Base-by-base conservation (phyloP, 2,797 vertebrate genomes). In the Enteromius thamalakanensis region DNA sequence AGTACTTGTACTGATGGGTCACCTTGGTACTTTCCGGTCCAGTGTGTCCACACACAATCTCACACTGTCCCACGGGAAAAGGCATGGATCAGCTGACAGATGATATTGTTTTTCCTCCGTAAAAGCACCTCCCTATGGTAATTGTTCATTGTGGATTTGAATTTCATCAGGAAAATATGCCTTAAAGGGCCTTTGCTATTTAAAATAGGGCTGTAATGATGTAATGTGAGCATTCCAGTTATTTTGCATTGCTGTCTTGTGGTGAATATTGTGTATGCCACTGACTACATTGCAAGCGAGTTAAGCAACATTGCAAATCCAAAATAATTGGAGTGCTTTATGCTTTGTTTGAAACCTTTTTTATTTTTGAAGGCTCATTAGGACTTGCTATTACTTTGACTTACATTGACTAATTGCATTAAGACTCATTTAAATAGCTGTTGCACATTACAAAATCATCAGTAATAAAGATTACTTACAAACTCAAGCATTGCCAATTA, bases 61-160 rank as follows among this genome's bases (percentile, higher is more conserved):
- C 75, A 67, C 72, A 74, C 10, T 40, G 55, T 67, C 74, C 74
- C 40, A 12, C 65, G 81, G 45, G 53, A 70, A 26, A 49, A 81
- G 58, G 69, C 89, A 87, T 87, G 86, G 85, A 89, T 88, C 67
- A 80, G 80, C 76, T 83, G 76, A 87, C 86, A 83, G 83, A 85
- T 86, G 80, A 86, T 86, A 84, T 82, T 85, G 80, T 85, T 87
- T 88, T 86, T 76, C 51, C 83, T 72, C 55, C 53, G 42, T 85
- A 83, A 82, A 86, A 83, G 51, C 53, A 47, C 72, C 79, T 62
- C 79, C 65, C 70, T 72, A 76, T 76, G 80, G 64, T 82, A 89
- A 81, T 83, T 80, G 83, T 78, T 82, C 64, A 79, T 79, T 79
- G 58, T 83, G 80, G 84, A 80, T 87, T 75, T 81, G 67, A 86